Base-by-base conservation (phyloP, 2,113 vertebrate genomes). In the Tricholaema leucomelas region DNA sequence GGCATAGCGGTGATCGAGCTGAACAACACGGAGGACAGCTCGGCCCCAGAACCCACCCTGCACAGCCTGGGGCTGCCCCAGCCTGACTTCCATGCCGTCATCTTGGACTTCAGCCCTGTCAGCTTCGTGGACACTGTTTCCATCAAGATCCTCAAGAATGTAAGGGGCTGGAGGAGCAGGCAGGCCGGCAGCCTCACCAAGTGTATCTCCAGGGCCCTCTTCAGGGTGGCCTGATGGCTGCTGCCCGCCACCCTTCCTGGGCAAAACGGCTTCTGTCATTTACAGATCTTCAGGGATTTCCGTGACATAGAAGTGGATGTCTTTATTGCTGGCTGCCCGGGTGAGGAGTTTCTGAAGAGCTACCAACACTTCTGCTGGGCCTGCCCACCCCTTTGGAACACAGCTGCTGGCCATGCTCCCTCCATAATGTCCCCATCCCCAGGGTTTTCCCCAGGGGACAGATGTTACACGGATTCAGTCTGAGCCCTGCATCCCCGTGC, bases 121-220 rank as follows among this genome's bases (percentile, higher is more conserved):
- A 99, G 97, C 94, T 99, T 99, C 3, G 95, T 99, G 95, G 99
- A 99, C 84, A 99, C 98, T 0, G 98, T 99, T 76, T 98, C 97
- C 75, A 96, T 99, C 91, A 99, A 99, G 96, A 98, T 96, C 30
- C 87, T 99, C 61, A 97, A 97, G 96, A 98, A 97, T 2, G 99
- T 99, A 96, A 97, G 98, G 63, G 28, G 25, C 30, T 3, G 6
- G 23, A 24, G 82, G 12, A 67, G n/a, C 30, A 25, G 64, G 31
- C 2, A 0, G 59, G 59, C 30, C 3, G 2, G 59, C 80, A 77
- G 35, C 35, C 48, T 76, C 0, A 0, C 13, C 2, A 0, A 25
- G 40, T 16, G 14, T 1, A 1, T 59, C 28, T 58, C 27, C 6
- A 10, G 27, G 20, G 13, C 42, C 12, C 21, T 55, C 21, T 55